Percentiles rank a stretch among this genome's conserved stretches.
Conservation (phyloP, 1,140 invertebrate genomes). For the Leptonema lineaticorne region DNA sequence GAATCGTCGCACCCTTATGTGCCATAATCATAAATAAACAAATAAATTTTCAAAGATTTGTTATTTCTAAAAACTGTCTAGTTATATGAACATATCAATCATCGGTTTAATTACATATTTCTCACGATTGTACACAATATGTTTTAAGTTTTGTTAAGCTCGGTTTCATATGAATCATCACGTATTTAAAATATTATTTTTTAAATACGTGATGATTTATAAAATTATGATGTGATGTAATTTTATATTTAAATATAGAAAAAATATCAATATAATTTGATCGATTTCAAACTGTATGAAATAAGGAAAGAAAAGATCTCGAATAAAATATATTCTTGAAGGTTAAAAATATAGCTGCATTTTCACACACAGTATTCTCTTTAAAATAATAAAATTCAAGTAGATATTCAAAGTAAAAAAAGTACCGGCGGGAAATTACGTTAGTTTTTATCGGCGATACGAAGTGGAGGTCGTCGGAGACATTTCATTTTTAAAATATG, state of each 20-base stretch:
- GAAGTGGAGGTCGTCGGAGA: not conserved
- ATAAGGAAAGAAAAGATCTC: not conserved
- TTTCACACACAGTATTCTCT: too few relatives aligned
- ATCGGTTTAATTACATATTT: slow-evolving; percentile 10
- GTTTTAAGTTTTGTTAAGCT: not conserved
- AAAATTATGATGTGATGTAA: too few relatives aligned
- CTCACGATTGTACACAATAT: not conserved
- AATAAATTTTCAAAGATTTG: slow-evolving; percentile 25
- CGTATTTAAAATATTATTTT: too few relatives aligned
- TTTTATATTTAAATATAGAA: not conserved
- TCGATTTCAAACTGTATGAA: not conserved
- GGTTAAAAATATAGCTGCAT: too few relatives aligned
- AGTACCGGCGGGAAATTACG: not conserved
- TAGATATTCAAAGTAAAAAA: too few relatives aligned
- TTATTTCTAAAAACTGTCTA: slow-evolving; percentile 12
- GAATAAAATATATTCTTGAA: too few relatives aligned
- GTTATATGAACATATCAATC: slow-evolving; percentile 5
- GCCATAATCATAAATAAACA: slow-evolving; percentile 10
- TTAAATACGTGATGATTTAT: too few relatives aligned
- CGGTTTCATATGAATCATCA: not conserved
- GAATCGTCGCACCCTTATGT: not conserved
- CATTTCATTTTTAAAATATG: not conserved
- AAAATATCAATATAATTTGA: not conserved
- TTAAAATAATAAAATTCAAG: too few relatives aligned
- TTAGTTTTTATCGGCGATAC: not conserved